phyloP scores from a whole-genome alignment of 2,113 vertebrate species.

The Varanus salvator region DNA sequence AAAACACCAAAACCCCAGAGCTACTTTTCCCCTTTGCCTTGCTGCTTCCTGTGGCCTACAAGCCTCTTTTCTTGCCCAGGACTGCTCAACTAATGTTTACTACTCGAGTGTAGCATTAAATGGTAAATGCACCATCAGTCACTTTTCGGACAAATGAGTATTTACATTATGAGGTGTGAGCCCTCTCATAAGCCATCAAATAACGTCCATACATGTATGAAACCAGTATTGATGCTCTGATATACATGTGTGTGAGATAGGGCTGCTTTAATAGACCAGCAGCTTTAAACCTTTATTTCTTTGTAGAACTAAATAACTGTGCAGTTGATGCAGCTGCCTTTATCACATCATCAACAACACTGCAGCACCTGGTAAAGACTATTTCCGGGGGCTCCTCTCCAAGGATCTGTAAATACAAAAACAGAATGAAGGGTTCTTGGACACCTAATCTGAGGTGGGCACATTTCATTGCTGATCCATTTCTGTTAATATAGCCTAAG shows the following conservation, averaged over 20 bases:
- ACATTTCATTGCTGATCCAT: background rate
- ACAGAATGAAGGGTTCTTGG: background rate
- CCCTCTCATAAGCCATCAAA: background rate
- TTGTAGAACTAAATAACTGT: constrained; percentile 1
- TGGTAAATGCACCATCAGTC: background rate
- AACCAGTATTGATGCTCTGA: background rate
- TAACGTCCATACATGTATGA: background rate
- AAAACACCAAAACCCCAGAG: no score
- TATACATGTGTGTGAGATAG: no score
- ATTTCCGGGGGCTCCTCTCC: background rate
- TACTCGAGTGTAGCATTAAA: background rate
- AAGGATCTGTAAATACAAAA: background rate
- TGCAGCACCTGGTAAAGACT: background rate
- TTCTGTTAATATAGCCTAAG: background rate
- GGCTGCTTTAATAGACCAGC: background rate
- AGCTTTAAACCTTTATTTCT: constrained; percentile 2
- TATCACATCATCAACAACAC: background rate
- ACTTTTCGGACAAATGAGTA: background rate
- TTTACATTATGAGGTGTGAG: no score
- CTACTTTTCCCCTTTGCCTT: no score
- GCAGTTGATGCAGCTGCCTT: constrained; percentile 8
- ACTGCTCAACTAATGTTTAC: no score
- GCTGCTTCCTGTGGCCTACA: background rate
- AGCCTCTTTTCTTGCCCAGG: background rate
- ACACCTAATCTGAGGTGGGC: no score